Conservation (phyloP, 2,113 vertebrate species). For the Heloderma charlesbogerti region DNA sequence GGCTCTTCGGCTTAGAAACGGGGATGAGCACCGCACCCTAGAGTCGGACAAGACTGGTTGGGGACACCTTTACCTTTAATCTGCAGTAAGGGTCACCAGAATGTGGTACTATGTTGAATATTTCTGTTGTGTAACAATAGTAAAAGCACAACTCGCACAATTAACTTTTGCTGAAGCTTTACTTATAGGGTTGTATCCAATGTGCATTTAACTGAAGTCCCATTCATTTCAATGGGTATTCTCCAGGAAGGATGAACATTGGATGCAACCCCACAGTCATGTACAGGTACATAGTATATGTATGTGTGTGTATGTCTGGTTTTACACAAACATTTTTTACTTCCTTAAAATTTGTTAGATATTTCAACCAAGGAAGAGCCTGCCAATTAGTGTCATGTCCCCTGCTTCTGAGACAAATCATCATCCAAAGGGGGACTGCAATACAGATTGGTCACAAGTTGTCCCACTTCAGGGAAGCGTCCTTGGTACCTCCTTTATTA, state of each 20-base stretch:
- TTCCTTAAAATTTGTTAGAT: neutral
- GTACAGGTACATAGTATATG: neutral
- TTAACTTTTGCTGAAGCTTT: neutral
- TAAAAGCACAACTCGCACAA: neutral
- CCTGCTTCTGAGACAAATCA: too few relatives aligned
- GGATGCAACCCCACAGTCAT: neutral
- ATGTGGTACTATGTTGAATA: neutral
- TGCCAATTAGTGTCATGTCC: neutral
- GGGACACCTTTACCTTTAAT: too few relatives aligned
- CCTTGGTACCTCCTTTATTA: too few relatives aligned
- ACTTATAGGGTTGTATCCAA: neutral
- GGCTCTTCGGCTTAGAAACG: too few relatives aligned
- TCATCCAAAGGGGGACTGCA: too few relatives aligned
- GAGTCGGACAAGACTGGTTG: too few relatives aligned
- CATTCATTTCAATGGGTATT: neutral
- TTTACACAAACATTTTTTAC: neutral
- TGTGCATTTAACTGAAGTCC: neutral
- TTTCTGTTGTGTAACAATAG: neutral
- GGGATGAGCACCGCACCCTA: too few relatives aligned
- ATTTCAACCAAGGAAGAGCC: neutral
- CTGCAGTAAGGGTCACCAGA: neutral
- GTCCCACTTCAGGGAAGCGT: too few relatives aligned
- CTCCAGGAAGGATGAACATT: neutral
- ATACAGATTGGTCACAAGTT: too few relatives aligned
- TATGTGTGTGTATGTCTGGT: neutral